phyloP scores from a whole-genome alignment of 2,113 vertebrate species.

The Percina caprodes region DNA sequence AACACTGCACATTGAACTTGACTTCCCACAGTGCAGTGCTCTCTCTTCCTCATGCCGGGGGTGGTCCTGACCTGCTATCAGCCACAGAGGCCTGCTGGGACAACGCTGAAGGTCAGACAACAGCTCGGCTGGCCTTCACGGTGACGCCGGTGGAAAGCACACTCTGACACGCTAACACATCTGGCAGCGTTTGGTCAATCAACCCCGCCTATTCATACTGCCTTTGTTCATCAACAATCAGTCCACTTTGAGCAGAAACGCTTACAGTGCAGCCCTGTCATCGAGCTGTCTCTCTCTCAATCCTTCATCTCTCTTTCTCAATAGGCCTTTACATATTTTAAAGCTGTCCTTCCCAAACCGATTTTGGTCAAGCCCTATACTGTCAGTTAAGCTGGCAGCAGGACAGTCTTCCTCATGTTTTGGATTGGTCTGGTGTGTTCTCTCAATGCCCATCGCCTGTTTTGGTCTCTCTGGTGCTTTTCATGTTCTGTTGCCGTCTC shows the following conservation, averaged over 20 bases:
- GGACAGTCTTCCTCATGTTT: background rate
- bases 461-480: background rate
- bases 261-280: constrained; percentile 63
- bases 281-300: constrained; percentile 10
- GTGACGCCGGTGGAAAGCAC: constrained; percentile 72
- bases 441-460: too few relatives aligned
- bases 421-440: background rate
- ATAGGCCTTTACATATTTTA: background rate
- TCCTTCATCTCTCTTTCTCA: constrained; percentile 4
- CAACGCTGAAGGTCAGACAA: constrained; percentile 43
- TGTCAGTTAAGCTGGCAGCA: background rate
- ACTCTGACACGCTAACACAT: constrained; percentile 76
- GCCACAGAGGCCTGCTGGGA: constrained; percentile 27
- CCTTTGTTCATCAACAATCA: constrained; percentile 77
- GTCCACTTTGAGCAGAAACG: constrained; percentile 59
- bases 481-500: too few relatives aligned
- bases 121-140: constrained; percentile 33
- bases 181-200: constrained; percentile 63
- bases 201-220: constrained; percentile 63
- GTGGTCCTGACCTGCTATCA: constrained; percentile 46
- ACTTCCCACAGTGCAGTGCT: background rate
- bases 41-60: background rate
- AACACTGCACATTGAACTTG: background rate
- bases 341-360: background rate
- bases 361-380: background rate